Evolutionary conservation across 2,113 vertebrate genomes (phyloP), one percentile per base, ranked within the genome.

Genomic region (Datnioides undecimradiatus): DNA sequence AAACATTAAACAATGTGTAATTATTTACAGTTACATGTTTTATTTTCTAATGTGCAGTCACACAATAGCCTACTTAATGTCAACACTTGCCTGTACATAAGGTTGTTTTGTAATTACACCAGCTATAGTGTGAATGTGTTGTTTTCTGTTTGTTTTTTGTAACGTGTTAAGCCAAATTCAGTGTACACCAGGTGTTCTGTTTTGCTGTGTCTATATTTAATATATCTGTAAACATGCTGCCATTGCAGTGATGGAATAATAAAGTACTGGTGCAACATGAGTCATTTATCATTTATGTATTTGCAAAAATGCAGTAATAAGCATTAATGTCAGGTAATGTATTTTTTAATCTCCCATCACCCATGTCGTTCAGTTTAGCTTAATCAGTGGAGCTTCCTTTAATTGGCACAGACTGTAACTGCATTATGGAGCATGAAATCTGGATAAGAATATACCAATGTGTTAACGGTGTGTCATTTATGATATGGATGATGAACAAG

Each of bases 401-500:
- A 49, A 49, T 36, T 59, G 58, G 46, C 58, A 66, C 14, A 17
- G 3, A 43, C 7, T 34, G 13, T 2, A 62, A 45, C 54, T 19
- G 69, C 51, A 59, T 58, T 36, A 66, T 57, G 58, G 5, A 46
- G 33, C 60, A 79, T 46, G 51, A 66, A 67, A 63, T 43, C 13
- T 6, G 38, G 38, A 84, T 75, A 86, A 88, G 51, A 92, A 90
- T 90, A 87, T 9, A 45, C 16, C 29, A 17, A 77, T 54, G 89
- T 86, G 83, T 84, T 82, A 89, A 76, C 40, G 10, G 19, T 59
- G 74, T 2, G 25, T 83, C 79, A 79, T 19, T 72, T 46, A 25
- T 75, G 46, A 69, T 76, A 72, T 62, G 46, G 63, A 62, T 23
- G 57, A 65, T 49, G 73, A 82, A 38, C 45, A 64, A 52, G 36